Evolutionary conservation across 2,888 invertebrate genomes (phyloP).

Genomic region (Scaptodrosophila latifasciaeformis): DNA sequence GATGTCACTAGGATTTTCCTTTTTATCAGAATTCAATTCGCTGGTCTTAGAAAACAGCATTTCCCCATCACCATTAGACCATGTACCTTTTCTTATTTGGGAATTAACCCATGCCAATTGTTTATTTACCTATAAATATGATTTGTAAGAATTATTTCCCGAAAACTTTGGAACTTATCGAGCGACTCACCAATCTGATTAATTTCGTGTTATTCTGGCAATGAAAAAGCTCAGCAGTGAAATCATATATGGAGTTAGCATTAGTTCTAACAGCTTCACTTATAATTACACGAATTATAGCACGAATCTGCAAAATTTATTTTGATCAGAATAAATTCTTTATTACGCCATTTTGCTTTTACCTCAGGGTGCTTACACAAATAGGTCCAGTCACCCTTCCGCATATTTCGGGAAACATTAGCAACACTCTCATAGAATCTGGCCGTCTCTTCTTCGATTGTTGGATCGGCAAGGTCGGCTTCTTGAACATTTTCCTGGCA

Average conservation of each 20-base stretch:
- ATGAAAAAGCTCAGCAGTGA: constrained; percentile 31
- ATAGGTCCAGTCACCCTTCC: constrained; percentile 44
- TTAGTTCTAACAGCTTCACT: constrained; percentile 25
- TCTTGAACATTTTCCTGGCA: neutral
- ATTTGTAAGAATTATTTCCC: neutral
- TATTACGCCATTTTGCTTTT: neutral
- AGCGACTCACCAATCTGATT: constrained; percentile 15
- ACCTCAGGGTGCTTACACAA: constrained; percentile 43
- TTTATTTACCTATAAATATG: constrained; percentile 31
- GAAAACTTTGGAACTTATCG: neutral
- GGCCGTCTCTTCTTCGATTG: neutral
- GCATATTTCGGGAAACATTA: constrained; percentile 29
- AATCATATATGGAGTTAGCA: constrained; percentile 25
- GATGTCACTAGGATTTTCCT: no score
- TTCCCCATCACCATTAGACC: constrained; percentile 30
- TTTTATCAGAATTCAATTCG: neutral
- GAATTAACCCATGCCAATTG: constrained; percentile 43
- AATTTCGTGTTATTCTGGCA: constrained; percentile 11
- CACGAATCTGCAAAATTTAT: constrained; percentile 28
- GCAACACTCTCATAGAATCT: constrained; percentile 29
- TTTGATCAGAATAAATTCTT: no score
- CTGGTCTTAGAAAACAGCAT: constrained; percentile 20
- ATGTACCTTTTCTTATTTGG: constrained; percentile 20
- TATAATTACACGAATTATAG: constrained; percentile 43
- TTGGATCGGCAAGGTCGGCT: neutral